Evolutionary conservation across 1,140 invertebrate species (phyloP), one percentile per base, ranked within the genome.

Genomic region (Tetramorium simillimum): DNA sequence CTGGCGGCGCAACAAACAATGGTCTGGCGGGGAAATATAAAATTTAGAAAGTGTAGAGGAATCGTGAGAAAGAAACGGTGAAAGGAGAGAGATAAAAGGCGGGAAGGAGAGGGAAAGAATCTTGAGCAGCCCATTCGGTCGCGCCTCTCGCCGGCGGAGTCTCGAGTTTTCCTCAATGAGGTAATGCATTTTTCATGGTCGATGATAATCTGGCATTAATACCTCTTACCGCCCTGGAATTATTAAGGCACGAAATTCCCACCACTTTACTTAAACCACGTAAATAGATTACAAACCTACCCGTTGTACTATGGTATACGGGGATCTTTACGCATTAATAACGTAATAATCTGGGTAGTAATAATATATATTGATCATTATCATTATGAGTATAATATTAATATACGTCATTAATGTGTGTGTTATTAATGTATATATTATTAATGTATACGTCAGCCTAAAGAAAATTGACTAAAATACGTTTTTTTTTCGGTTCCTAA

Each of bases 1-100:
- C 73, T 75, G 49, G 58, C 40, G 75, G 53, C 70, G 85, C 89
- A 86, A 91, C 88, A 92, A 93, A 93, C 92, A 91, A 90, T 63
- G 81, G 78, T 78, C 65, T 60, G 49, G 78, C 14, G 78, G 81
- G 81, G 76, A 92, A 91, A 89, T 93, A 91, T 90, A 89, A 92
- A 93, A 92, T 92, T 92, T 87, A 91, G 58, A 28, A 85, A 86
- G n/a, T 60, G n/a, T 18, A 70, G n/a, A 53, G 28, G 62, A 46
- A 33, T 33, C 69, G 9, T 43, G 14, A 12, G n/a, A 49, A 75
- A 60, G 14, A 51, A n/a, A 53, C 40, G 33, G 21, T 40, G 16
- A 46, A 12, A 49, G 40, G 14, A 37, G 12, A 37, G 12, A n/a
- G 43, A 60, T 40, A 62, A 16, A 16, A 24, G n/a, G 80, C 18